phyloP scores from a whole-genome alignment of 1,140 invertebrate genomes.

The Hypothenemus hampei region DNA sequence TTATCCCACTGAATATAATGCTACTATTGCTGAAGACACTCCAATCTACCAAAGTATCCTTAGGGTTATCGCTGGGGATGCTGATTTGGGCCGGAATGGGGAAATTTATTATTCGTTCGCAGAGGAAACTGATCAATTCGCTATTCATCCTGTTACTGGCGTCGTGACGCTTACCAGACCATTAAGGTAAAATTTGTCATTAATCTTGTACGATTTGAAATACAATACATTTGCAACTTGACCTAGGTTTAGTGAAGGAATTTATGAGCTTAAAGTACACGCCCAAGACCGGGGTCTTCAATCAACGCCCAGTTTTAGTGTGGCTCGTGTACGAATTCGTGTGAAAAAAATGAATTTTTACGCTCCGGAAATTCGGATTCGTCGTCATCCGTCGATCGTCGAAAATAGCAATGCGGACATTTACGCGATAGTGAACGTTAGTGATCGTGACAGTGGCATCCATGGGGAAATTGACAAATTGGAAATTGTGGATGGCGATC shows the following conservation, averaged over 20 bases:
- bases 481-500: slow-evolving; percentile 85
- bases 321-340: slow-evolving; percentile 68
- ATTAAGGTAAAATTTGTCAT: slow-evolving; percentile 52
- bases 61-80: slow-evolving; percentile 82
- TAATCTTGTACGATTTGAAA: background rate
- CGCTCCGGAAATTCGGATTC: slow-evolving; percentile 76
- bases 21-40: slow-evolving; percentile 83
- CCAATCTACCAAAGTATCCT: slow-evolving; percentile 74
- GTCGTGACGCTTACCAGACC: slow-evolving; percentile 79
- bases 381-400: slow-evolving; percentile 71
- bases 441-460: slow-evolving; percentile 74
- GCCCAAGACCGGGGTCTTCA: slow-evolving; percentile 77
- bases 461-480: slow-evolving; percentile 78
- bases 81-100: slow-evolving; percentile 88
- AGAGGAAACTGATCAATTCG: slow-evolving; percentile 78
- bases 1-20: slow-evolving; percentile 79
- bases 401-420: slow-evolving; percentile 82
- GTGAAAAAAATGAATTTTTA: slow-evolving; percentile 83
- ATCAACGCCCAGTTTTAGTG: slow-evolving; percentile 58
- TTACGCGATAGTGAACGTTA: slow-evolving; percentile 83
- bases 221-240: no score
- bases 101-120: slow-evolving; percentile 94
- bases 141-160: slow-evolving; percentile 88
- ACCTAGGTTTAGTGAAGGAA: slow-evolving; percentile 50
- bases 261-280: slow-evolving; percentile 71